Evolutionary conservation across 2,888 invertebrate species (phyloP).

Genomic region (Dusona sp.): DNA sequence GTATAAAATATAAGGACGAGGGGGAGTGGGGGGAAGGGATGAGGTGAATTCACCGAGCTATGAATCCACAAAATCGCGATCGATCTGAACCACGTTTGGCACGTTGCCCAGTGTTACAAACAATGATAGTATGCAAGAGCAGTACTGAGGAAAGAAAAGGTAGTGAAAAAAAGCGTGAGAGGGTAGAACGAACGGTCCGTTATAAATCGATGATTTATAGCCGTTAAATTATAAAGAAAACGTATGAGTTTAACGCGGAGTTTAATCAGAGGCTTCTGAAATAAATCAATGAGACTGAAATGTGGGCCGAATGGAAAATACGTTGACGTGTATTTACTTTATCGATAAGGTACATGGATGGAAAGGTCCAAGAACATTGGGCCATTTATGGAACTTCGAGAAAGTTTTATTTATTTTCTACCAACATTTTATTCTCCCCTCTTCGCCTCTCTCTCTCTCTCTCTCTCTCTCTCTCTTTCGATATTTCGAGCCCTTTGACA

Average conservation of each 20-base stretch:
- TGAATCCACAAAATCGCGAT: conserved; percentile 17
- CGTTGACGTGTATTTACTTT: conserved; percentile 24
- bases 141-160: neutral
- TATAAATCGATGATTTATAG: conserved; percentile 49
- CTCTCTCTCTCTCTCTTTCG: too few species aligned
- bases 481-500: neutral
- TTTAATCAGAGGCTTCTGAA: conserved; percentile 13
- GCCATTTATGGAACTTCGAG: conserved; percentile 59
- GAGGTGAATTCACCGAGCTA: conserved; percentile 6
- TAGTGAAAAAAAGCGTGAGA: neutral
- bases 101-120: conserved; percentile 36
- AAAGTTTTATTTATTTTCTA: conserved; percentile 62
- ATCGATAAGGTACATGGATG: neutral
- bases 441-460: neutral
- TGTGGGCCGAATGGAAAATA: conserved; percentile 39
- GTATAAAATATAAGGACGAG: conserved; percentile 1
- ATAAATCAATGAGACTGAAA: conserved; percentile 32
- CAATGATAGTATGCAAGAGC: conserved; percentile 36
- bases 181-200: neutral
- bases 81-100: conserved; percentile 33
- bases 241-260: conserved; percentile 35
- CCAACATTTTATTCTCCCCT: neutral
- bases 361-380: conserved; percentile 59
- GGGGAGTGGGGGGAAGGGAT: too few species aligned
- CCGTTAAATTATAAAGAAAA: conserved; percentile 46